phyloP scores from a whole-genome alignment of 2,888 invertebrate genomes.

The Calliphora vomitoria region DNA sequence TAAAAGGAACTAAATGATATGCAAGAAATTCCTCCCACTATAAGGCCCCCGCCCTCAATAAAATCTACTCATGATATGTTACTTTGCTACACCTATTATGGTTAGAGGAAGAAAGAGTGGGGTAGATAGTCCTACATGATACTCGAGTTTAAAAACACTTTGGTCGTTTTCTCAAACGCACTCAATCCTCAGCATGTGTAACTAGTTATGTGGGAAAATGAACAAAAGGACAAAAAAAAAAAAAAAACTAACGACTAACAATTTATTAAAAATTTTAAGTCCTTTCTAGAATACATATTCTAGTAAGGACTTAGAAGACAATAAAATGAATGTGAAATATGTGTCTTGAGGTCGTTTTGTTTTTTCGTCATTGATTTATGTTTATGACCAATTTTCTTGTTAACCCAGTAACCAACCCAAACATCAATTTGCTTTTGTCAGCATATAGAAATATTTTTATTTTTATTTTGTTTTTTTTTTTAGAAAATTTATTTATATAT shows the following conservation, averaged over 20 bases:
- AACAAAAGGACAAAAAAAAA: not conserved
- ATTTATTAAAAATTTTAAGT: slow-evolving; percentile 11
- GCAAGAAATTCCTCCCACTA: not conserved
- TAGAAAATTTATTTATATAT: not conserved
- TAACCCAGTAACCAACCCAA: slow-evolving; percentile 1
- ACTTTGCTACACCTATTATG: no score
- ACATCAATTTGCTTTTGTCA: not conserved
- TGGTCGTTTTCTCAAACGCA: not conserved
- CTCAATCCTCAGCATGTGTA: not conserved
- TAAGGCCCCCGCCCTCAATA: no score
- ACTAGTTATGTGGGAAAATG: not conserved
- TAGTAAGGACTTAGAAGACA: not conserved
- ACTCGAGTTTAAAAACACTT: not conserved
- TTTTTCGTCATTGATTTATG: not conserved
- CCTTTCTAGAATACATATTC: not conserved
- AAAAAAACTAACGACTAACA: not conserved
- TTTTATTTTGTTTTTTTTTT: not conserved
- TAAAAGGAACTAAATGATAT: slow-evolving; percentile 40
- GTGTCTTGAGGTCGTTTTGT: not conserved
- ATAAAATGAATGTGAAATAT: no score
- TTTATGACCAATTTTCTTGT: slow-evolving; percentile 9
- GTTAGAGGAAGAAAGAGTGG: no score
- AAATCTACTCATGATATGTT: no score
- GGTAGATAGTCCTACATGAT: not conserved
- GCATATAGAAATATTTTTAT: not conserved